Base-by-base conservation (phyloP, 2,113 vertebrate species). In the Seriola rivoliana region DNA sequence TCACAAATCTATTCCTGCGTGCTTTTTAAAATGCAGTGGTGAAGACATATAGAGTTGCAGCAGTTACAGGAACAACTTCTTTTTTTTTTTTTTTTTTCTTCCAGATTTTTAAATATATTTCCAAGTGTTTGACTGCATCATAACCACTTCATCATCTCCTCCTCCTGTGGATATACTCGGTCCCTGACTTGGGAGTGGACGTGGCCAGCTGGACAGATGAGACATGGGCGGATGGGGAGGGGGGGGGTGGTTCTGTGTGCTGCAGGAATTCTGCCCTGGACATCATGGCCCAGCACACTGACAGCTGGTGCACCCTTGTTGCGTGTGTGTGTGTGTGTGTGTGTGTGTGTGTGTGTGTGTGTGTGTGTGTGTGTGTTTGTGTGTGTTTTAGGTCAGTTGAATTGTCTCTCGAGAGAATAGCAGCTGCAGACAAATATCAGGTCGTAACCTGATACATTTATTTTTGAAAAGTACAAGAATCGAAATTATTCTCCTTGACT, bases 161-260 rank as follows among this genome's bases (percentile, higher is more conserved):
- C 68, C 36, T 79, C 44, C 17, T 64, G 34, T 65, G 81, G 69
- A 78, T 40, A 48, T 48, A 10, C 55, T 73, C 32, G 2, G 29
- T 67, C 54, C 38, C 84, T 71, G 86, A 78, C 77, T 72, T 77
- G 81, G 85, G 84, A 85, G 85, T 68, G 78, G 88, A 83, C 50
- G 10, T 75, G 87, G 90, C 89, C 90, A 90, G 81, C 89, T 87
- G 91, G 86, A 89, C 90, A 74, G 85, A 90, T 89, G 91, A 91
- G 91, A 80, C 88, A 71, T 7, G 70, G 59, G 29, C 2, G 38
- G 7, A 38, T 38, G 38, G 8, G 38, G 38, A 4, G 38, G 5
- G 38, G 40, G 40, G 40, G 40, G 1, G 9, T 19, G 36, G 70
- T 87, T 90, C 87, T 84, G 83, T 78, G 81, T 57, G 52, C 72